Conservation (phyloP, 2,113 vertebrate genomes). For the Cinclus mexicanus region DNA sequence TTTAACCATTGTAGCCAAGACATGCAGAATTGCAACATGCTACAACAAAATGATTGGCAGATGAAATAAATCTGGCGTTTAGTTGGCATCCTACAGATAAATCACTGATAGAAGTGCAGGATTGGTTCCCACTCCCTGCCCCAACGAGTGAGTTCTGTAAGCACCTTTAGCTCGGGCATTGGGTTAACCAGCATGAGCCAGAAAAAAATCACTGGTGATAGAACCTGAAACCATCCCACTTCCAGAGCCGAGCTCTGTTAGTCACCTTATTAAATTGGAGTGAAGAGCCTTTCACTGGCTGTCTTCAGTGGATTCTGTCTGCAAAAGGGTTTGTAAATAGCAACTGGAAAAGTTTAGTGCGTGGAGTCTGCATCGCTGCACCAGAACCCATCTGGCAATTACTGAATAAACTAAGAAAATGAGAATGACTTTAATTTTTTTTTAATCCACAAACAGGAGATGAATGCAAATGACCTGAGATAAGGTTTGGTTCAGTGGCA, state of each 20-base stretch:
- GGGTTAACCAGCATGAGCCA: constrained; percentile 31
- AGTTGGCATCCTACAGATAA: constrained; percentile 52
- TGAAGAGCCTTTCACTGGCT: constrained; percentile 19
- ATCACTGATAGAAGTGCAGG: constrained; percentile 18
- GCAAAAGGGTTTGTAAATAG: constrained; percentile 28
- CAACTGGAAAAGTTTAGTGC: constrained; percentile 28
- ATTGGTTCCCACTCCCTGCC: constrained; percentile 13
- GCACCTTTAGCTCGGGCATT: constrained; percentile 43
- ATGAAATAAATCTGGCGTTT: constrained; percentile 67
- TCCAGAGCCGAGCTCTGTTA: not conserved
- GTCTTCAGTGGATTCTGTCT: not conserved
- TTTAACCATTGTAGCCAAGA: constrained; percentile 84
- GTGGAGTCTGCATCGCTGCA: constrained; percentile 25
- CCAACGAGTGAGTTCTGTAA: constrained; percentile 35
- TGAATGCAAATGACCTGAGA: constrained; percentile 68
- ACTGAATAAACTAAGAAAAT: constrained; percentile 49
- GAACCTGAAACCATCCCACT: constrained; percentile 1
- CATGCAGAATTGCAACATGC: constrained; percentile 84
- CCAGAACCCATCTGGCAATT: constrained; percentile 50
- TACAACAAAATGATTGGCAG: constrained; percentile 74
- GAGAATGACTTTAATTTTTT: constrained; percentile 27
- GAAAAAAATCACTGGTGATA: not conserved
- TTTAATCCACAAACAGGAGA: constrained; percentile 53
- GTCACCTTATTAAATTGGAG: not conserved
- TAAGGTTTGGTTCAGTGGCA: constrained; percentile 65